Base-by-base conservation (phyloP, 2,888 invertebrate genomes). In the Iselma pallidipennis region DNA sequence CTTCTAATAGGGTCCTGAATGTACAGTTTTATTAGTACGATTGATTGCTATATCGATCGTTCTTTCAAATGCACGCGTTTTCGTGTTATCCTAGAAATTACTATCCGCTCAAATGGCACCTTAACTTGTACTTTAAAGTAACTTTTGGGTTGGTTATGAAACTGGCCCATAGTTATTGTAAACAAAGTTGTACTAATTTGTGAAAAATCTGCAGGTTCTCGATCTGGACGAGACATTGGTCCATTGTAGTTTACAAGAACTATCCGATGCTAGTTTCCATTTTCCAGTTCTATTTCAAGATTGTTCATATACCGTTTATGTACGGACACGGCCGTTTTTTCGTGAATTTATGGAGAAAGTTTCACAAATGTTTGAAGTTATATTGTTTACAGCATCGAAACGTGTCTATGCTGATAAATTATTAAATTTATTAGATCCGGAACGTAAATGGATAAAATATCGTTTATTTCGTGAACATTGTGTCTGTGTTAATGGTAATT, bases 381-480 rank as follows among this genome's bases (percentile, higher is more conserved):
- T 96, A 56, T 83, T 97, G 58, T 98, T 98, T 85, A 98, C 97
- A 0, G 97, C 97, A 45, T 95, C 95, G 76, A 97, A 97, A 83
- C 87, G 95, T 52, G 95, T 97, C 49, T 98, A 97, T 80, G 97
- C 97, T 0, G 95, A 97, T 81, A 91, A 96, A 69, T 85, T 98
- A 68, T 86, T 97, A 75, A 95, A 98, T 83, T 83, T 97, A 57
- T 84, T 98, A 45, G 97, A 98, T 81, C 95, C 96, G 0, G 87
- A 92, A 31, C 85, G 96, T 45, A 89, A 91, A 70, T 90, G 94
- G 86, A 96, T 97, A 71, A 94, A 94, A 83, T 95, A 92, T 80
- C 89, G 97, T 57, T 83, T 98, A 67, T 98, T 96, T 83, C 89
- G 97, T 62, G 97, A 98, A 77, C 97, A 98, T 77, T 98, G 97